These are phyloP conservation scores for Gila orcuttii DNA, from an alignment of 2,113 vertebrate genomes.

Conservation along the genomic window DNA sequence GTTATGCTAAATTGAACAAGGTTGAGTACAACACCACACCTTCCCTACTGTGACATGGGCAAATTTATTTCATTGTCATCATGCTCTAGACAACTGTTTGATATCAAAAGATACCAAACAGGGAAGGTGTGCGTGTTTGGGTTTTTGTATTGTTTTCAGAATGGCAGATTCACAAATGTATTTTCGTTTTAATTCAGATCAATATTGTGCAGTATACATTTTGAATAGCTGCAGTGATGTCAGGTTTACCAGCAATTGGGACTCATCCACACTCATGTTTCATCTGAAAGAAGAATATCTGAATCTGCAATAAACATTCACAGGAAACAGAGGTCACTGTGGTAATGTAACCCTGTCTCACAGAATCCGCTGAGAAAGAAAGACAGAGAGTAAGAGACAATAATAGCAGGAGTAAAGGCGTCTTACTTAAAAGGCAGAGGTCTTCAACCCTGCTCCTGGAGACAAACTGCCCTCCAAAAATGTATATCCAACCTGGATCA, in stretches of 20 bases:
- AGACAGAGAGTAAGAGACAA: not conserved
- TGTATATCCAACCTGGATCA: too few relatives aligned
- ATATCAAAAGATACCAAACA: not conserved
- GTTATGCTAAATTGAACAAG: conserved; percentile 50
- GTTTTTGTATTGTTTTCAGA: not conserved
- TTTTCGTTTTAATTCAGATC: not conserved
- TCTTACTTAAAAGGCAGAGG: not conserved
- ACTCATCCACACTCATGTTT: conserved; percentile 17
- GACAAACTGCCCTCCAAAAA: too few relatives aligned
- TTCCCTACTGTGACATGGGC: not conserved
- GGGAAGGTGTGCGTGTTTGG: not conserved
- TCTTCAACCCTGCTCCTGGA: too few relatives aligned
- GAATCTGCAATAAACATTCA: conserved; percentile 21
- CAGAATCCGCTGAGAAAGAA: not conserved
- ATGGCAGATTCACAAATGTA: not conserved
- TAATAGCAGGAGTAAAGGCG: not conserved
- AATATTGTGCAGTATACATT: not conserved
- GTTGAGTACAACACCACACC: not conserved
- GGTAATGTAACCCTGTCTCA: not conserved
- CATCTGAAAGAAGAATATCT: not conserved
- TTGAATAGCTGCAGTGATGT: not conserved
- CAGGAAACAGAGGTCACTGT: conserved; percentile 30
- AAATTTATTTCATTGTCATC: not conserved
- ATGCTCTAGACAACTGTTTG: conserved; percentile 13
- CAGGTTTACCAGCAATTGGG: not conserved